Percentiles rank a stretch among this genome's conserved stretches.
These are phyloP conservation scores for Lasiurus cinereus DNA, from an alignment of 2,113 vertebrate genomes.

Conservation along the genomic window DNA sequence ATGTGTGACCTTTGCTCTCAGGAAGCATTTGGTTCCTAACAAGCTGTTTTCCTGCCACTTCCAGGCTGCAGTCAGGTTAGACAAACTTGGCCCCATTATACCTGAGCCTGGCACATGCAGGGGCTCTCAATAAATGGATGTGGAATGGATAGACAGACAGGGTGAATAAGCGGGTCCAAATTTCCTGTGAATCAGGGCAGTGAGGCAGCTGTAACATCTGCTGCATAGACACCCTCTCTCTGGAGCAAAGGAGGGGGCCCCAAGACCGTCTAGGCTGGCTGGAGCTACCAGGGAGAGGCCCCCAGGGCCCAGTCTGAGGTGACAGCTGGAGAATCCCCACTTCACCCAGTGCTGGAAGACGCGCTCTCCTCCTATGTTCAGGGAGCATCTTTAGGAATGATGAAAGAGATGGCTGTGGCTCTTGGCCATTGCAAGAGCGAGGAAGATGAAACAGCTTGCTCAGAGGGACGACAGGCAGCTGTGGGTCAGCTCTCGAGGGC, in stretches of 20 bases:
- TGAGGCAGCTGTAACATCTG: not conserved
- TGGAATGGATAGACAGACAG: not conserved
- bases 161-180: not conserved
- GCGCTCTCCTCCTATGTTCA: accelerated
- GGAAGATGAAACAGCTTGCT: constrained; percentile 11
- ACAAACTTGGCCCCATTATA: not conserved
- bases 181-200: not conserved
- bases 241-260: not conserved
- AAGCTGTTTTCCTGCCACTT: not conserved
- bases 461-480: not conserved
- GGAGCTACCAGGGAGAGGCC: not conserved
- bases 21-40: not conserved
- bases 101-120: not conserved
- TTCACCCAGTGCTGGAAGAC: not conserved
- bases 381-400: not conserved
- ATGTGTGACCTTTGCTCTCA: not conserved
- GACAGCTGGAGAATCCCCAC: not conserved
- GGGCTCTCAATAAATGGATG: not conserved
- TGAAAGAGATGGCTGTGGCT: not conserved
- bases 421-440: not conserved
- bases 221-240: not conserved
- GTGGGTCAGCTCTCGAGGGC: not conserved
- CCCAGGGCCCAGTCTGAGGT: not conserved
- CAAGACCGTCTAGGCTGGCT: not conserved
- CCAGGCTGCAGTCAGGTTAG: not conserved